Base-by-base conservation (phyloP, 2,888 invertebrate genomes). In the Rhorus exstirpatorius region DNA sequence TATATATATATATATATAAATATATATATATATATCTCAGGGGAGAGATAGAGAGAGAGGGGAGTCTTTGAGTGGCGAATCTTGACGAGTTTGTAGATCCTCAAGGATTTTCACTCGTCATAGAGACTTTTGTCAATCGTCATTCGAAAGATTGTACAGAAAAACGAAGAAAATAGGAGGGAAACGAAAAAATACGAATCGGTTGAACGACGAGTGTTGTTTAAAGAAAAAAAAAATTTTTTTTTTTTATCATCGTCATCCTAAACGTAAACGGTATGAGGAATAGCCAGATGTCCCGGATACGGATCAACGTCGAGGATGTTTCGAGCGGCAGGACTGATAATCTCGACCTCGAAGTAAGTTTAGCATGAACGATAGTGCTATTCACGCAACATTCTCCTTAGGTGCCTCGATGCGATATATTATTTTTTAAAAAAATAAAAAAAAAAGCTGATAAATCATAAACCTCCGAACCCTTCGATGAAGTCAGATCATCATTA, bases 231-330 rank as follows among this genome's bases (percentile, higher is more conserved):
- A 31, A 31, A 31, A 31, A 31, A 31, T n/a, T 49, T 68, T n/a
- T 35, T 63, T 58, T 74, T 44, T 19, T 44, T 24, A 44, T 75
- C 53, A 60, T 49, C 63, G 21, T 51, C n/a, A 51, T 63, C 21
- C 17, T 2, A 46, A 77, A 17, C 17, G 35, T 14, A 14, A 41
- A 31, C 46, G 44, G 60, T 51, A 79, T 53, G 74, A 65, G 72
- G 53, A 53, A 71, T 67, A 79, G 26, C 58, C 79, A 80, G 76
- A 88, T 87, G 85, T 83, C 88, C 74, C 86, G 84, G 44, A 86
- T 88, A 77, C 88, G 87, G 44, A 89, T 88, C 86, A 91, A 89
- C 86, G 86, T 89, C 65, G 89, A 91, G 72, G 89, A 89, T 77
- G 84, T 84, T 75, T 85, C 88, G 81, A 89, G 85, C 83, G 84